Evolutionary conservation across 2,113 vertebrate species (phyloP), one percentile per base, ranked within the genome.

Genomic region (Onychostruthus taczanowskii): DNA sequence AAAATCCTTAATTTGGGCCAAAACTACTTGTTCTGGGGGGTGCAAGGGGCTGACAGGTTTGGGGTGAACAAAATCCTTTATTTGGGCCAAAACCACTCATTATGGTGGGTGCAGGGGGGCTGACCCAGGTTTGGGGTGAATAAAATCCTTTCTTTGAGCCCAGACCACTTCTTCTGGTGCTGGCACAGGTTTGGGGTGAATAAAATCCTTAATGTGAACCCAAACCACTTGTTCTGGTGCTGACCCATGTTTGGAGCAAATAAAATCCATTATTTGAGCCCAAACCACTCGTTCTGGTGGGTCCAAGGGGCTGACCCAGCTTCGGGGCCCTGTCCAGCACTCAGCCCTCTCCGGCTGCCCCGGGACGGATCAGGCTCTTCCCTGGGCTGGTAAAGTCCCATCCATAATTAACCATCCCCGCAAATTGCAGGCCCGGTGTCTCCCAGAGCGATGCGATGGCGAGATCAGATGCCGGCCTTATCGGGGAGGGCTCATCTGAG

Each of bases 231-330:
- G 7, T 43, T 84, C 10, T 68, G 19, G 9, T 8, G 35, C 28
- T 41, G 63, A 7, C 0, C 1, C 0, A 0, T 2, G 26, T 37
- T 49, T 56, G 27, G 37, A 5, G 12, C 8, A 7, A 17, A 56
- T 20, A 33, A 56, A 56, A 13, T 56, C 53, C 31, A 13, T 20
- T 6, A 13, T 33, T 33, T 21, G 19, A 21, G 53, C 8, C 8
- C 2, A 56, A 56, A 33, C 5, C 55, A 9, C 12, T 20, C 9
- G 2, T 9, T 33, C 18, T 33, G 30, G 12, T 55, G 53, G 7
- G 11, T 31, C 4, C 53, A 55, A 55, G 17, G 30, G 11, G 17
- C 52, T 5, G 2, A 2, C 6, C 10, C 10, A 18, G 11, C 7
- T 55, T 8, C 11, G 11, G 43, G 49, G 49, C 8, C 0, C 0